These are phyloP conservation scores for Aurelia sp. DNA, from an alignment of 30 jellyfish, hydroid and myxozoan species.

Conservation along the genomic window DNA sequence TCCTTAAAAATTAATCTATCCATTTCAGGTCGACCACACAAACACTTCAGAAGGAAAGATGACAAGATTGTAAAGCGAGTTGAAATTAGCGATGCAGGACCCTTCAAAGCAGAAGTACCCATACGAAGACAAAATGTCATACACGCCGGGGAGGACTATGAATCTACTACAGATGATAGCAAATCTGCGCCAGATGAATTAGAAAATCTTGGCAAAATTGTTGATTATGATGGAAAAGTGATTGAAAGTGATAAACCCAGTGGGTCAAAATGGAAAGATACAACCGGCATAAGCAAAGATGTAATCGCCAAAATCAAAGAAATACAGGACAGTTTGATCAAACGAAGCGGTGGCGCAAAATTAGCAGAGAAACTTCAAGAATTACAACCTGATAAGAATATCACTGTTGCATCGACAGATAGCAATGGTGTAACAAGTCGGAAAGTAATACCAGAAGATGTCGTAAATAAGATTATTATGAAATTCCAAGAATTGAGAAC, in stretches of 20 bases:
- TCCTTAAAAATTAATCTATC: background rate
- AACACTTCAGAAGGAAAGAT: background rate
- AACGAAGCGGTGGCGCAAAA: conserved; percentile 74
- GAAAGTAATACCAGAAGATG: conserved; percentile 98
- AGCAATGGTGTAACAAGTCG: conserved; percentile 60
- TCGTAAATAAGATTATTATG: conserved; percentile 90
- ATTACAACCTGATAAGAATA: conserved; percentile 78
- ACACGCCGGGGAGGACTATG: conserved; percentile 88
- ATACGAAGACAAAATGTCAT: conserved; percentile 91
- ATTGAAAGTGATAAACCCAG: conserved; percentile 45
- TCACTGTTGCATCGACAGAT: conserved; percentile 44
- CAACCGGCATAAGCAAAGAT: conserved; percentile 81
- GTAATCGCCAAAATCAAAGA: conserved; percentile 90
- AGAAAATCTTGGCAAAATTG: conserved; percentile 88
- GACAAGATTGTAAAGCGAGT: conserved; percentile 55
- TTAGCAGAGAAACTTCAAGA: conserved; percentile 76
- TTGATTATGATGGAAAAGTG: conserved; percentile 84
- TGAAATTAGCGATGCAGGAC: conserved; percentile 47
- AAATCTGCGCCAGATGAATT: conserved; percentile 85
- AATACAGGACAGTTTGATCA: conserved; percentile 90
- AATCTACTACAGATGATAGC: conserved; percentile 18
- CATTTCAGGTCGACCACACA: conserved; percentile 54
- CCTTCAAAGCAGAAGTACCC: conserved; percentile 9
- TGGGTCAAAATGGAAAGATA: conserved; percentile 56
- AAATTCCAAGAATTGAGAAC: conserved; percentile 91